phyloP scores from a whole-genome alignment of 2,888 invertebrate genomes.

The Erebia palarica region DNA sequence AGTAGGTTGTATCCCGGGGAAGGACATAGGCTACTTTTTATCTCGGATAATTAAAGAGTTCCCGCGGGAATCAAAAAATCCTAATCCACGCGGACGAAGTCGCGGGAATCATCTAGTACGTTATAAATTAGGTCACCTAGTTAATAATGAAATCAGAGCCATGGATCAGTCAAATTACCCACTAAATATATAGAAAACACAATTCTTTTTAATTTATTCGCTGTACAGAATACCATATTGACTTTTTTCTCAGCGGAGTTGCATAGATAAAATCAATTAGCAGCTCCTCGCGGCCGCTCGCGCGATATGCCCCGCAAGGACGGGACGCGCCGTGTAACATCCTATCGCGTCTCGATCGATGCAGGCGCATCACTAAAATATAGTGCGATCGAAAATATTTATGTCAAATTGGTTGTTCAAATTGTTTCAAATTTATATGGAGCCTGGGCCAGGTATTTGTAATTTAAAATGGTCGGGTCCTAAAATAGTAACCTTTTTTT shows the following conservation, averaged over 20 bases:
- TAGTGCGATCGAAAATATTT: conserved; percentile 34
- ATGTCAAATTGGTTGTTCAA: neutral
- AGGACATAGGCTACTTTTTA: too few relatives aligned
- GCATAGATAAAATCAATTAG: conserved; percentile 73
- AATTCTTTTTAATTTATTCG: conserved; percentile 19
- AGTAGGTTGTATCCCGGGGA: too few relatives aligned
- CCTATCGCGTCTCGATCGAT: conserved; percentile 59
- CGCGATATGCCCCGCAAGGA: conserved; percentile 56
- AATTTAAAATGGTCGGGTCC: too few relatives aligned
- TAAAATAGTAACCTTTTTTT: too few relatives aligned
- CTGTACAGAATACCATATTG: conserved; percentile 26
- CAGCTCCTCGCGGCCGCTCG: conserved; percentile 57
- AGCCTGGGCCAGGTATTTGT: too few relatives aligned
- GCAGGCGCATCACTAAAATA: conserved; percentile 46
- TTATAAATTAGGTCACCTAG: neutral
- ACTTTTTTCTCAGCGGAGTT: conserved; percentile 40
- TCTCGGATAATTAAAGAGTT: too few relatives aligned
- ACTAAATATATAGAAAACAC: neutral
- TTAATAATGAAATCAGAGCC: neutral
- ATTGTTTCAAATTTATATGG: too few relatives aligned
- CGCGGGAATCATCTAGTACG: too few relatives aligned
- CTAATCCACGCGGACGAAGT: too few relatives aligned
- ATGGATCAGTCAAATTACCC: conserved; percentile 7
- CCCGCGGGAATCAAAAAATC: too few relatives aligned
- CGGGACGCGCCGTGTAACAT: conserved; percentile 57